These are phyloP conservation scores for Ormyrus nitidulus DNA, from an alignment of 2,888 invertebrate species.

Conservation along the genomic window DNA sequence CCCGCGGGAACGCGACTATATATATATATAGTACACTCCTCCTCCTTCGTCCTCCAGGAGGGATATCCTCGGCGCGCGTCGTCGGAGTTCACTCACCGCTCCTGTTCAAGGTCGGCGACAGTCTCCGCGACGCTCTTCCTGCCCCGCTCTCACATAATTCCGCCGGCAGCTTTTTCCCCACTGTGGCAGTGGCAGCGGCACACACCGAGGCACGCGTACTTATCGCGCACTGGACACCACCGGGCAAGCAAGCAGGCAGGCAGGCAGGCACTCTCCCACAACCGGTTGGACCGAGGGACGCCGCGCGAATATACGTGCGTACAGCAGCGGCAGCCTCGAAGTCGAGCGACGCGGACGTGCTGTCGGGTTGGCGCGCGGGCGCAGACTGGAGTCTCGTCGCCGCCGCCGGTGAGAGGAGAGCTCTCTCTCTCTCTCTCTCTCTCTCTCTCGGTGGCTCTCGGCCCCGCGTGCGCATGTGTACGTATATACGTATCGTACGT, in stretches of 20 bases:
- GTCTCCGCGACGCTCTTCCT: slow-evolving; percentile 9
- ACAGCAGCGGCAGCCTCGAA: too few relatives aligned
- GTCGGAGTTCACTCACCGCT: too few relatives aligned
- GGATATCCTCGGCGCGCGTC: too few relatives aligned
- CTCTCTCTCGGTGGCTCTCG: too few relatives aligned
- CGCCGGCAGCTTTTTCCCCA: neutral
- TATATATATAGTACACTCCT: too few relatives aligned
- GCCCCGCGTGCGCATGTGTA: neutral
- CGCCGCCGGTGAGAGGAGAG: neutral
- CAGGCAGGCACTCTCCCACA: neutral
- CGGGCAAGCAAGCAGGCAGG: neutral
- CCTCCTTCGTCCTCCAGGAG: too few relatives aligned
- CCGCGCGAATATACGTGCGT: too few relatives aligned
- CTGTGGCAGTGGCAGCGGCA: neutral
- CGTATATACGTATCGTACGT: neutral
- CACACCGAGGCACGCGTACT: neutral
- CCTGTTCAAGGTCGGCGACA: too few relatives aligned
- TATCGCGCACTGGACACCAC: neutral
- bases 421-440: too few relatives aligned
- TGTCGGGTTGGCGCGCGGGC: slow-evolving; percentile 29
- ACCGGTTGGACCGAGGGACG: too few relatives aligned
- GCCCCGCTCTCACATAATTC: neutral
- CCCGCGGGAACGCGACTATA: too few relatives aligned
- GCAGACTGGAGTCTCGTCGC: slow-evolving; percentile 32
- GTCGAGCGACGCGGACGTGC: neutral